Evolutionary conservation across 2,888 invertebrate genomes (phyloP).

Genomic region (Stenoptilia bipunctidactyla): DNA sequence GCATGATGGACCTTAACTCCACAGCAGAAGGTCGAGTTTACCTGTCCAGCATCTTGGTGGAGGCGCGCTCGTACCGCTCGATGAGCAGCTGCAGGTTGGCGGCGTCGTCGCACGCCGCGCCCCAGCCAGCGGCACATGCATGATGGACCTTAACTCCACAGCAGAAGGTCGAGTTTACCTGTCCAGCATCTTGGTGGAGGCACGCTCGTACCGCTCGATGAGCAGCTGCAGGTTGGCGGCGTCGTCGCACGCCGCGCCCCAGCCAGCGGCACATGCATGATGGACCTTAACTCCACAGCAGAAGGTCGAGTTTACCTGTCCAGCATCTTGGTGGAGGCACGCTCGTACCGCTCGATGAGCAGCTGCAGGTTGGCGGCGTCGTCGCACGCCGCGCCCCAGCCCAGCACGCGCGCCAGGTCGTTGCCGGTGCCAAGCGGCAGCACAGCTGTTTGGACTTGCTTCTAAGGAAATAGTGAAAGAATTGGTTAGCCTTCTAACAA

Average conservation of each 20-base stretch:
- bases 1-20: too few species aligned
- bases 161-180: constrained; percentile 60
- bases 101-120: constrained; percentile 95
- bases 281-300: too few species aligned
- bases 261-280: constrained; percentile 93
- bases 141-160: too few species aligned
- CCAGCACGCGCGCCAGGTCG: constrained; percentile 93
- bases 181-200: constrained; percentile 98
- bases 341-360: constrained; percentile 93
- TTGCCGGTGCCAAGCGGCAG: constrained; percentile 96
- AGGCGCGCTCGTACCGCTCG: constrained; percentile 96
- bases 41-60: constrained; percentile 97
- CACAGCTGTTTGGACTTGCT: constrained; percentile 94
- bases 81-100: constrained; percentile 91
- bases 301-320: constrained; percentile 75
- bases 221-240: constrained; percentile 93
- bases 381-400: constrained; percentile 97
- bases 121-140: constrained; percentile 96
- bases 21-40: constrained; percentile 23
- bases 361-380: constrained; percentile 94
- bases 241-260: constrained; percentile 97
- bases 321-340: constrained; percentile 97
- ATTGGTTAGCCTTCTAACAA: too few species aligned
- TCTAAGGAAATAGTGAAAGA: constrained; percentile 58
- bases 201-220: constrained; percentile 93